These are phyloP conservation scores for Carollia perspicillata DNA, from an alignment of 2,113 vertebrate genomes.

Conservation along the genomic window DNA sequence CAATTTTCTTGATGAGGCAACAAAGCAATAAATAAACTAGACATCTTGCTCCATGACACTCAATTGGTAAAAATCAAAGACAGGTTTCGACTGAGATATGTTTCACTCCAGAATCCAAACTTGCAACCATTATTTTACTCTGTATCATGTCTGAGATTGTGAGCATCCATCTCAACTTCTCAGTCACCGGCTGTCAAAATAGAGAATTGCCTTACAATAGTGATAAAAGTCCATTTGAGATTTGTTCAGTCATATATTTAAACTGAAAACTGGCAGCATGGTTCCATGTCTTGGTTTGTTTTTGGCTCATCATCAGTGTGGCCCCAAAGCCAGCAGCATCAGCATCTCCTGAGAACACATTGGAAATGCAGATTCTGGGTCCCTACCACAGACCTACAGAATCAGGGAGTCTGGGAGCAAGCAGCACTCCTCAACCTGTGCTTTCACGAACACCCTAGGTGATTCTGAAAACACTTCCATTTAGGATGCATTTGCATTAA, in stretches of 20 bases:
- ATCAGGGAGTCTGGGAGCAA: not conserved
- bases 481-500: not conserved
- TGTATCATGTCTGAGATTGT: not conserved
- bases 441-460: not conserved
- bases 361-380: not conserved
- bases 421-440: fast-evolving
- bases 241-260: not conserved
- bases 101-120: not conserved
- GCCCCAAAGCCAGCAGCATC: not conserved
- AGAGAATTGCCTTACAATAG: not conserved
- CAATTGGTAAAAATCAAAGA: not conserved
- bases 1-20: not conserved
- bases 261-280: not conserved
- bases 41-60: not conserved
- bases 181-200: not conserved
- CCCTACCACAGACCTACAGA: not conserved
- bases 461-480: not conserved
- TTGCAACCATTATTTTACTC: not conserved
- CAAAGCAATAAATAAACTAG: not conserved
- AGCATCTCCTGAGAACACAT: not conserved
- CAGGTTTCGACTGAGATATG: not conserved
- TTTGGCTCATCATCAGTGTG: not conserved
- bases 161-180: not conserved
- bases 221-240: not conserved
- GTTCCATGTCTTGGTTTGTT: not conserved